These are phyloP conservation scores for Rhynchopsitta pachyrhyncha DNA, from an alignment of 2,113 vertebrate species.

Conservation along the genomic window DNA sequence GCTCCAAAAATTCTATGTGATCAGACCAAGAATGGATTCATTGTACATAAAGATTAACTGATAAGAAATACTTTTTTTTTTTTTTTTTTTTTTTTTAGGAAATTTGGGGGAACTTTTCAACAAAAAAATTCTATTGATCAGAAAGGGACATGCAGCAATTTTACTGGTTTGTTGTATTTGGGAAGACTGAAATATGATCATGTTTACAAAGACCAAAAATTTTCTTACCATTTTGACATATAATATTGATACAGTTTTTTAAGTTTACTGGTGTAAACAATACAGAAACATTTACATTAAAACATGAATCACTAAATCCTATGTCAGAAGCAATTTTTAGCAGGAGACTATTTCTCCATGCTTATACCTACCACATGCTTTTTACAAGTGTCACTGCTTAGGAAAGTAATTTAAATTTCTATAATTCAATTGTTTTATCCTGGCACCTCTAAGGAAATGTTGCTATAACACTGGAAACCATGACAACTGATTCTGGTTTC, in stretches of 20 bases:
- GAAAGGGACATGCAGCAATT: not conserved
- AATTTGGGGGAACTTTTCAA: not conserved
- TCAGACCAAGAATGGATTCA: not conserved
- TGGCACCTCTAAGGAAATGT: not conserved
- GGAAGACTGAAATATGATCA: not conserved
- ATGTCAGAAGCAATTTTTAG: not conserved
- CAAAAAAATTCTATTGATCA: not conserved
- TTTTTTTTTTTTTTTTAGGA: not conserved
- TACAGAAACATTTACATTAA: not conserved
- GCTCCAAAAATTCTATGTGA: not conserved
- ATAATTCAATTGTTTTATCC: not conserved
- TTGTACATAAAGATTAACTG: not conserved
- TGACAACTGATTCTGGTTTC: conserved; percentile 30
- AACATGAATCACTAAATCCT: not conserved
- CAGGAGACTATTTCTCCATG: not conserved
- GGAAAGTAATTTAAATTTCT: conserved; percentile 2
- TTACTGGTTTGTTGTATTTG: not conserved
- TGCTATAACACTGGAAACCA: conserved; percentile 34
- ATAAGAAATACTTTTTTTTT: not conserved
- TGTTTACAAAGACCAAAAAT: not conserved
- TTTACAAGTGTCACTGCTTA: not conserved
- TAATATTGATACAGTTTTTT: accelerated
- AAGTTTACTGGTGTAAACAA: not conserved
- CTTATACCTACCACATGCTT: not conserved
- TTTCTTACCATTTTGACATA: not conserved